Evolutionary conservation across 2,113 vertebrate species (phyloP).

Genomic region (Macroglossus sobrinus): DNA sequence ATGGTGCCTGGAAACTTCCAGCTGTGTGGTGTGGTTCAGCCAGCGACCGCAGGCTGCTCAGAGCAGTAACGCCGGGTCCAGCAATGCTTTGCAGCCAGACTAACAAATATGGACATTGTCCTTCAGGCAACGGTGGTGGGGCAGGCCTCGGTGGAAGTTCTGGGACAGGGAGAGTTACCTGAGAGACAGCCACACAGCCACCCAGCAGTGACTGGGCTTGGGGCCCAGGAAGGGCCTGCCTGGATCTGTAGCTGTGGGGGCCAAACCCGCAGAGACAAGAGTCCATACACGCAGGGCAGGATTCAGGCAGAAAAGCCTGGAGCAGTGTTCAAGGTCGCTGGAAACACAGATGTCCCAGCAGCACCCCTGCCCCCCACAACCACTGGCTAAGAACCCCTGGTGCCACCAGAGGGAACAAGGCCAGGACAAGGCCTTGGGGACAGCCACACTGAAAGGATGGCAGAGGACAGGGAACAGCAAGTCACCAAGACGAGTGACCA

Average conservation of each 20-base stretch:
- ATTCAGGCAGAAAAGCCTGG: neutral
- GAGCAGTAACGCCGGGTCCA: neutral
- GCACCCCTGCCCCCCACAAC: fast-evolving
- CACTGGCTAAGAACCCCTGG: neutral
- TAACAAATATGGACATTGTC: neutral
- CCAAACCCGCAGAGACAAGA: neutral
- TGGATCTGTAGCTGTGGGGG: neutral
- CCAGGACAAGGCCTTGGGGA: neutral
- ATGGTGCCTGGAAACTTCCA: fast-evolving
- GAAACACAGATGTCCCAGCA: neutral
- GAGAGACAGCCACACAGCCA: neutral
- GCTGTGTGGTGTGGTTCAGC: neutral
- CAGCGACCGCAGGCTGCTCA: neutral
- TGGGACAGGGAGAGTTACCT: neutral
- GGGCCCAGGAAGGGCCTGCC: neutral
- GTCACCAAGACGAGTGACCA: fast-evolving
- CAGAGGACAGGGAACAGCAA: neutral
- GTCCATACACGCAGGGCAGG: fast-evolving
- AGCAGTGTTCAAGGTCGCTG: neutral
- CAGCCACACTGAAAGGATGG: too few species aligned
- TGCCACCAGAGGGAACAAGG: neutral
- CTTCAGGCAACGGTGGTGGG: too few species aligned
- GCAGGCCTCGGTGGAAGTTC: neutral
- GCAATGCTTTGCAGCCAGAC: neutral
- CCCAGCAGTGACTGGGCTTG: neutral